These are phyloP conservation scores for Cercopithecus neglectus DNA, from an alignment of 2,797 vertebrate genomes.

Conservation along the genomic window DNA sequence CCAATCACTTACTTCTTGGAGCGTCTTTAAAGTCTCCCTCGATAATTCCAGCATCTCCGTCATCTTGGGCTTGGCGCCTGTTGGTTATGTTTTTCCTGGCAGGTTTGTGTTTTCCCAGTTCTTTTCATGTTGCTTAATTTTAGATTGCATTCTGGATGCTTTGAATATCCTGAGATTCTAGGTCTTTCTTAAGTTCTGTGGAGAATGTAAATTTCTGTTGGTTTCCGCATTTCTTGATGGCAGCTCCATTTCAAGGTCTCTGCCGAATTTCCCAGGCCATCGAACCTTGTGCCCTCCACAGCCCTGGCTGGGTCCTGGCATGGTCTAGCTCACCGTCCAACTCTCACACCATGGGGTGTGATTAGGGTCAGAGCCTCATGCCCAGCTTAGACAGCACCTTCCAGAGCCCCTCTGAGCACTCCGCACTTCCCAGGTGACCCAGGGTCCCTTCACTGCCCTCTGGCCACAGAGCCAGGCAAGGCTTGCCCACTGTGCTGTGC, in stretches of 20 bases:
- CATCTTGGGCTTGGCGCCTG: not conserved
- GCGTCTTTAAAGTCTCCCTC: not conserved
- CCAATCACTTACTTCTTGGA: not conserved
- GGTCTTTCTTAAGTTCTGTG: not conserved
- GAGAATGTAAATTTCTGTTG: not conserved
- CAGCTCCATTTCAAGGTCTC: not conserved
- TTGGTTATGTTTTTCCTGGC: not conserved
- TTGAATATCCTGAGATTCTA: not conserved
- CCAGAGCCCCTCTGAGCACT: not conserved
- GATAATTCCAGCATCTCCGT: not conserved
- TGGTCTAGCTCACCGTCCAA: not conserved
- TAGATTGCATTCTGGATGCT: not conserved
- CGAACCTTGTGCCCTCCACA: not conserved
- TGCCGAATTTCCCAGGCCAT: not conserved
- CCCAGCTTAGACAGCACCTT: not conserved
- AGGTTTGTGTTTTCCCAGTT: not conserved
- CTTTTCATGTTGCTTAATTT: not conserved
- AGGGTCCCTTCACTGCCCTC: not conserved
- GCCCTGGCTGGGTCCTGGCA: too few species aligned
- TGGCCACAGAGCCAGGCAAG: not conserved
- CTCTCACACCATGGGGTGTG: not conserved
- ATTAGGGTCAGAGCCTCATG: not conserved
- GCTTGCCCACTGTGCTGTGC: accelerated
- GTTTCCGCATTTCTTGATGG: not conserved
- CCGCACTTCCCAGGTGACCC: accelerated